Conservation (phyloP, 2,888 invertebrate species). For the Scaptomyza reducta region DNA sequence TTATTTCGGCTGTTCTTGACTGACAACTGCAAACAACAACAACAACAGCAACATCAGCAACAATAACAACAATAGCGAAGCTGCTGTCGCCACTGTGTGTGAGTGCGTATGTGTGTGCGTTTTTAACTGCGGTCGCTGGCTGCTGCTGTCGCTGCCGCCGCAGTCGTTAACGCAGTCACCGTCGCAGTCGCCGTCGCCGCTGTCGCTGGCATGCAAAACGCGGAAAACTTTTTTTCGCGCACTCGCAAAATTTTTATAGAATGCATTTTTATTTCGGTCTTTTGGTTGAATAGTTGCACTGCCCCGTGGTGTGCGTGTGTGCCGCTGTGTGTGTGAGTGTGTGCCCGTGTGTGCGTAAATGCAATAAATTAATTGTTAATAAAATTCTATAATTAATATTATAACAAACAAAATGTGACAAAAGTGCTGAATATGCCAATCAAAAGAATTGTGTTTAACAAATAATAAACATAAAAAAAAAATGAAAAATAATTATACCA, state of each 20-base stretch:
- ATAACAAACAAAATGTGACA: constrained; percentile 36
- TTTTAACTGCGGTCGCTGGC: constrained; percentile 45
- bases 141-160: constrained; percentile 49
- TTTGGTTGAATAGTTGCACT: constrained; percentile 80
- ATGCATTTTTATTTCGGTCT: constrained; percentile 80
- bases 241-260: constrained; percentile 80
- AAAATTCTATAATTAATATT: constrained; percentile 42
- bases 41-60: constrained; percentile 26
- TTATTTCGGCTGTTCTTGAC: constrained; percentile 67
- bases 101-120: constrained; percentile 15
- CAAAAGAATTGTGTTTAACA: constrained; percentile 16
- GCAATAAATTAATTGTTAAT: constrained; percentile 46
- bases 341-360: constrained; percentile 6
- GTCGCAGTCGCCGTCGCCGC: constrained; percentile 56
- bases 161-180: constrained; percentile 34
- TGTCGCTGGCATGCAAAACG: constrained; percentile 76
- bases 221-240: constrained; percentile 79
- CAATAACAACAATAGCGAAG: constrained; percentile 50
- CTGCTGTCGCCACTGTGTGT: constrained; percentile 45
- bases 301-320: constrained; percentile 62
- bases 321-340: constrained; percentile 32
- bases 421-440: constrained; percentile 11
- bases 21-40: constrained; percentile 51
- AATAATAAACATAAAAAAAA: constrained; percentile 2
- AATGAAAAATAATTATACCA: neutral